Percentiles rank a stretch among this genome's conserved stretches.
These are phyloP conservation scores for Sicus ferrugineus DNA, from an alignment of 2,888 invertebrate genomes.

Conservation along the genomic window DNA sequence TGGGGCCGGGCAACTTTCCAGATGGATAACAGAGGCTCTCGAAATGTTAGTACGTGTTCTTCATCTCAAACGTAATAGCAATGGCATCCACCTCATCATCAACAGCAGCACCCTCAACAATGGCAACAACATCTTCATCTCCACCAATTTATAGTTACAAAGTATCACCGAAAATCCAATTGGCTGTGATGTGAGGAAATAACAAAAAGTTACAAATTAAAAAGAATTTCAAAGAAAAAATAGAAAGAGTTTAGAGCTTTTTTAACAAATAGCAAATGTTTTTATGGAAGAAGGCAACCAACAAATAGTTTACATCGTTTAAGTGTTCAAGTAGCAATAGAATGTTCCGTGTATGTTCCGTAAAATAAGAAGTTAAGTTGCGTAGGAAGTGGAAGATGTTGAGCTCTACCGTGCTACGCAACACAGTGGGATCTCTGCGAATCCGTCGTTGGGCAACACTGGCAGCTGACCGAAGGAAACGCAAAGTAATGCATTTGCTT, in stretches of 20 bases:
- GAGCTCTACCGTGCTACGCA: neutral
- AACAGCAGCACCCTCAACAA: conserved; percentile 31
- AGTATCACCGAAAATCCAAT: conserved; percentile 48
- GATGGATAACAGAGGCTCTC: conserved; percentile 65
- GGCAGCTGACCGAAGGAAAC: neutral
- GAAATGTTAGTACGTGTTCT: conserved; percentile 45
- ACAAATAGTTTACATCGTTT: neutral
- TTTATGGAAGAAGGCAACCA: too few species aligned
- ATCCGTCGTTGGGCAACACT: too few species aligned
- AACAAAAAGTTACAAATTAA: conserved; percentile 20
- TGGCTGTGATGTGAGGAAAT: conserved; percentile 59
- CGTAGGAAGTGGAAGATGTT: neutral
- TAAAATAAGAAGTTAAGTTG: too few species aligned
- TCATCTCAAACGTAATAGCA: conserved; percentile 20
- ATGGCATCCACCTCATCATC: conserved; percentile 17
- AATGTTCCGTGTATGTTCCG: neutral
- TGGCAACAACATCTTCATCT: conserved; percentile 22
- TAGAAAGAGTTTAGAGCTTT: neutral
- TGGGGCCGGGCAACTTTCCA: conserved; percentile 66
- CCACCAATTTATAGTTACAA: neutral
- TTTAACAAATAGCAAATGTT: neutral
- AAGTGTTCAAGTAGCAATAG: neutral
- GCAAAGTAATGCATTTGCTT: neutral
- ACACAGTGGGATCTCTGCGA: neutral
- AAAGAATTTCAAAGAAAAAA: conserved; percentile 16